These are phyloP conservation scores for Eunapius fragilis DNA, from an alignment of 37 sponge, comb jelly and placozoan genomes.

Conservation along the genomic window DNA sequence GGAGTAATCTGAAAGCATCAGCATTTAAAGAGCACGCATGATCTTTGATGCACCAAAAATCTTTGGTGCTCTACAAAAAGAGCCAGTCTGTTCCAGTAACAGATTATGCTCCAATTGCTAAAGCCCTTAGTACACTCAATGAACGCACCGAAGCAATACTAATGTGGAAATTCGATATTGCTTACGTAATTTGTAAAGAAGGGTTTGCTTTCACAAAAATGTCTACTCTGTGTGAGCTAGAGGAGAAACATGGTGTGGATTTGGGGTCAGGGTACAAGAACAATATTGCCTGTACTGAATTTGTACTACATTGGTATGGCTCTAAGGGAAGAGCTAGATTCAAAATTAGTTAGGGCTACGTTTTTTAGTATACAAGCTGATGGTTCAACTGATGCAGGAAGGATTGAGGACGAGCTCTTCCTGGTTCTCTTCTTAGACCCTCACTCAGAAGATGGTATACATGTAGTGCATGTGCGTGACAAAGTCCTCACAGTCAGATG, in stretches of 20 bases:
- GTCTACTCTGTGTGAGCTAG: slow-evolving; percentile 35
- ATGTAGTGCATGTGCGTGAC: slow-evolving; percentile 22
- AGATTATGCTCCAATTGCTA: slow-evolving; percentile 11
- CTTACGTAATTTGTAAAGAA: slow-evolving; percentile 30
- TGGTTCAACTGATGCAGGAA: slow-evolving; percentile 47
- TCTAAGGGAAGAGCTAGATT: neutral
- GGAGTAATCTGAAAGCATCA: slow-evolving; percentile 5
- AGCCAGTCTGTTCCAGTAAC: neutral
- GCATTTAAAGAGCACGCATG: neutral
- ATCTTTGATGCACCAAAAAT: neutral
- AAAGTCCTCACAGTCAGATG: slow-evolving; percentile 17
- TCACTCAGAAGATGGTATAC: slow-evolving; percentile 1
- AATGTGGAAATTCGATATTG: slow-evolving; percentile 28
- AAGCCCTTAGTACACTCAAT: slow-evolving; percentile 17
- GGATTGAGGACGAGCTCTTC: slow-evolving; percentile 38
- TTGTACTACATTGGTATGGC: slow-evolving; percentile 43
- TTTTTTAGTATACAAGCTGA: slow-evolving; percentile 52
- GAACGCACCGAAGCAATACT: neutral
- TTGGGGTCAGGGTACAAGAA: slow-evolving; percentile 51
- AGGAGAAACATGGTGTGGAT: slow-evolving; percentile 40
- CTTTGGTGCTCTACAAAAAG: slow-evolving; percentile 2
- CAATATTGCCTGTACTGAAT: slow-evolving; percentile 43
- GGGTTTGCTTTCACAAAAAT: slow-evolving; percentile 31
- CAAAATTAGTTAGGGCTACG: neutral
- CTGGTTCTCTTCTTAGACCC: slow-evolving; percentile 30